Evolutionary conservation across 2,888 invertebrate species (phyloP).

Genomic region (Fabriciana adippe): DNA sequence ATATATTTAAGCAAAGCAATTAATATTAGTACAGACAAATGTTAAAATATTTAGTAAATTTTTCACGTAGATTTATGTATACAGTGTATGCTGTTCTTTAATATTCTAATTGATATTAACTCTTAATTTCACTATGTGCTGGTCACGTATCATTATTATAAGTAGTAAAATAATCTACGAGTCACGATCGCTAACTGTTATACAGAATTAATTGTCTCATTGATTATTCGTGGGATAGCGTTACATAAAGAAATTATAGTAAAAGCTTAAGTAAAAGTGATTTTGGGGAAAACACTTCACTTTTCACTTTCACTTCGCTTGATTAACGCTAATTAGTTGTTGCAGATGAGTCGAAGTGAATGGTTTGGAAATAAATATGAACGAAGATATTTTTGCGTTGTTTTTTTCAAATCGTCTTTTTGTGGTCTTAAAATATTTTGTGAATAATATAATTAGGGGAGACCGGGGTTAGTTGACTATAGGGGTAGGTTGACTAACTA

Average conservation of each 20-base stretch:
- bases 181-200: constrained; percentile 45
- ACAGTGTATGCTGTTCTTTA: neutral
- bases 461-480: no score
- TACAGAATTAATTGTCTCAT: constrained; percentile 53
- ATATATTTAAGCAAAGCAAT: no score
- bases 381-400: neutral
- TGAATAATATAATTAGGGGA: no score
- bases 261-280: constrained; percentile 46
- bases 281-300: constrained; percentile 48
- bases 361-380: neutral
- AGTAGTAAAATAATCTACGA: constrained; percentile 22
- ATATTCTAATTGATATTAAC: constrained; percentile 3
- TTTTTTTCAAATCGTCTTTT: neutral
- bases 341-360: neutral
- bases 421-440: no score
- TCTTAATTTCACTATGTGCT: constrained; percentile 52
- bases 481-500: no score
- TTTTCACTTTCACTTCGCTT: constrained; percentile 43
- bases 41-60: no score
- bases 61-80: no score
- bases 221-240: constrained; percentile 51
- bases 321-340: constrained; percentile 24
- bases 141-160: constrained; percentile 46
- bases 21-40: no score
- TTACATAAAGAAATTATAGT: constrained; percentile 53